Base-by-base conservation (phyloP, 2,113 vertebrate genomes). In the Pseudolaguvia tuberculata region DNA sequence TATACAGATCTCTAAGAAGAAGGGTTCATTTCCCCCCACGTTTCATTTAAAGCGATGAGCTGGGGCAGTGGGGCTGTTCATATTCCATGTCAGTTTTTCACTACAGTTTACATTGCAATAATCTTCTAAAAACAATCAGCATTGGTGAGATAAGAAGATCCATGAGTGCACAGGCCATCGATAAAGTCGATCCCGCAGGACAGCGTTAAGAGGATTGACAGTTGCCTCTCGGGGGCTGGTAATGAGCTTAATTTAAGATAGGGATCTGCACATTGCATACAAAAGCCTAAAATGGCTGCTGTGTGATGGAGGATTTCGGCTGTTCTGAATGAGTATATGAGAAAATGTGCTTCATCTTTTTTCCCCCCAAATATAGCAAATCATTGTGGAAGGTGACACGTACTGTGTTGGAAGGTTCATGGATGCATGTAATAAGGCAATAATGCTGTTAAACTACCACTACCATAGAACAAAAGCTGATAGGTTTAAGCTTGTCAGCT, bases 161-260 rank as follows among this genome's bases (percentile, higher is more conserved):
- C n/a, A 2, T 31, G 18, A 69, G 45, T 51, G 51, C 51, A 53
- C 25, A 56, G 23, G 18, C 58, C 67, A 50, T 47, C 23, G 52
- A 58, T 66, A 31, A 71, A 47, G 55, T 70, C 51, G 2, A 21
- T 20, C 21, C 25, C 1, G 11, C 15, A 70, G 42, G 23, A 57
- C 35, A 29, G 70, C 42, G 53, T 72, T 72, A 72, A 81, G 72
- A 68, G 68, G 59, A 72, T 76, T 51, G 70, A 50, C 62, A 27
- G 50, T 53, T 35, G 65, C 25, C 25, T 53, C 42, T 65, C 68
- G 61, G 48, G 72, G 52, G 31, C 31, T 7, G 12, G 51, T 71
- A 78, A 81, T 74, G 52, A 75, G 79, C 67, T 78, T 78, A 70
- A 78, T 78, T 81, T 75, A 21, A 67, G 76, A 81, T 74, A 70